phyloP scores from a whole-genome alignment of 2,113 vertebrate genomes.

The Polypterus bichir region DNA sequence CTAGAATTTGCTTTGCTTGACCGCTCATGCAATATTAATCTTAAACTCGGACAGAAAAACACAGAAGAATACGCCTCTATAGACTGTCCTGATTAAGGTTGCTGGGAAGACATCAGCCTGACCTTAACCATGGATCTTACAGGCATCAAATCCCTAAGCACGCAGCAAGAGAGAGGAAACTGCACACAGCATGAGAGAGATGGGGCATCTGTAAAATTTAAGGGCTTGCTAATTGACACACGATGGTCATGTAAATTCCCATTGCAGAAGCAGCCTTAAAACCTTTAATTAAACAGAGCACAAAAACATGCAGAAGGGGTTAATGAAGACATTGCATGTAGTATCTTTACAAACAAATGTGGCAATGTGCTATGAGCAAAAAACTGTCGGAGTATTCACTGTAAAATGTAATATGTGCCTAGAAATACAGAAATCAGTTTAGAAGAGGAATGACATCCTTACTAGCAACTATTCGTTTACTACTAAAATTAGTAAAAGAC shows the following conservation, averaged over 20 bases:
- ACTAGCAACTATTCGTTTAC: too few species aligned
- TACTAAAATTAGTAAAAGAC: too few species aligned
- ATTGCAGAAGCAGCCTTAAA: slow-evolving; percentile 43
- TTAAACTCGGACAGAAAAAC: slow-evolving; percentile 20
- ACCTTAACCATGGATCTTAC: slow-evolving; percentile 1
- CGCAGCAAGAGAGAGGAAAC: slow-evolving; percentile 30
- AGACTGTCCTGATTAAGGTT: slow-evolving; percentile 29
- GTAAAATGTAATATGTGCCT: too few species aligned
- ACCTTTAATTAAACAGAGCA: slow-evolving; percentile 62
- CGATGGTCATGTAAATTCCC: slow-evolving; percentile 20
- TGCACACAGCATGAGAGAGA: slow-evolving; percentile 35
- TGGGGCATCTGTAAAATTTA: slow-evolving; percentile 30
- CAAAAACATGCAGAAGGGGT: slow-evolving; percentile 51
- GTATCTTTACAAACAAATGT: too few species aligned
- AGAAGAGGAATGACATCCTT: too few species aligned
- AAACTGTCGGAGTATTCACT: too few species aligned
- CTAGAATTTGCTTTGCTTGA: slow-evolving; percentile 1
- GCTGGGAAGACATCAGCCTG: slow-evolving; percentile 13
- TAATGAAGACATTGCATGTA: slow-evolving; percentile 27
- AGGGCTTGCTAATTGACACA: slow-evolving; percentile 60
- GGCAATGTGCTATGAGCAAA: too few species aligned
- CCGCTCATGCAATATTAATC: slow-evolving; percentile 30
- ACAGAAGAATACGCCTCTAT: slow-evolving; percentile 34
- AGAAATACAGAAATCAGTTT: too few species aligned
- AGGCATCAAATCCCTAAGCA: slow-evolving; percentile 31